Conservation (phyloP, 2,888 invertebrate genomes). For the Axea sp. region DNA sequence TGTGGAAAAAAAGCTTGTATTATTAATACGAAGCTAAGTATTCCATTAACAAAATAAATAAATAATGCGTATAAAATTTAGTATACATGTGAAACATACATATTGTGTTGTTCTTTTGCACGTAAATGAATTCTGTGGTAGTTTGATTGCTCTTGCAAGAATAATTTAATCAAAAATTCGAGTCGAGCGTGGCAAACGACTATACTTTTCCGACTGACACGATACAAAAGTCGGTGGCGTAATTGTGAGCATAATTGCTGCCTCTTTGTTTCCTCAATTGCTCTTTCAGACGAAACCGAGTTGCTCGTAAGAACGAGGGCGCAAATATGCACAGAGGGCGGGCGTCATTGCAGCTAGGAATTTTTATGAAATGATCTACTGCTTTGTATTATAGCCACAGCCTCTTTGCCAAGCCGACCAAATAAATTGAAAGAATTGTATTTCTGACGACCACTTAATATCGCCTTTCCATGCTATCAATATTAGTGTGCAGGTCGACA, state of each 20-base stretch:
- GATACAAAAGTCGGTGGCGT: slow-evolving; percentile 60
- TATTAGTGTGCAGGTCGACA: neutral
- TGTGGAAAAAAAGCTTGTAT: no score
- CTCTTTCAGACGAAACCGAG: slow-evolving; percentile 73
- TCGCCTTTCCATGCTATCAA: neutral
- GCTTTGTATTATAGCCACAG: slow-evolving; percentile 53
- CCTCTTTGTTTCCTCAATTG: slow-evolving; percentile 79
- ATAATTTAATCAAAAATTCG: slow-evolving; percentile 75
- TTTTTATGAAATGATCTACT: slow-evolving; percentile 74
- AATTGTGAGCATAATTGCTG: slow-evolving; percentile 77
- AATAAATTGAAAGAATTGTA: slow-evolving; percentile 32
- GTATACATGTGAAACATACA: no score
- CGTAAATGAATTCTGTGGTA: slow-evolving; percentile 30
- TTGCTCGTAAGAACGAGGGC: slow-evolving; percentile 44
- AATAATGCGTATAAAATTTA: no score
- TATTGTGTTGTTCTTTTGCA: no score
- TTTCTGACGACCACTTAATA: neutral
- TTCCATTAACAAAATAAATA: no score
- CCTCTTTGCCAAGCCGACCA: neutral
- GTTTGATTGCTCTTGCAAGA: slow-evolving; percentile 62
- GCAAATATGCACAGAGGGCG: slow-evolving; percentile 63
- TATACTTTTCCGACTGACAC: slow-evolving; percentile 67
- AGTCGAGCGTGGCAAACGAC: slow-evolving; percentile 66
- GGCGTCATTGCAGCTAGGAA: slow-evolving; percentile 66
- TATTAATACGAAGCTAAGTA: no score